Base-by-base conservation (phyloP, 2,113 vertebrate species). In the Setophaga coronata region DNA sequence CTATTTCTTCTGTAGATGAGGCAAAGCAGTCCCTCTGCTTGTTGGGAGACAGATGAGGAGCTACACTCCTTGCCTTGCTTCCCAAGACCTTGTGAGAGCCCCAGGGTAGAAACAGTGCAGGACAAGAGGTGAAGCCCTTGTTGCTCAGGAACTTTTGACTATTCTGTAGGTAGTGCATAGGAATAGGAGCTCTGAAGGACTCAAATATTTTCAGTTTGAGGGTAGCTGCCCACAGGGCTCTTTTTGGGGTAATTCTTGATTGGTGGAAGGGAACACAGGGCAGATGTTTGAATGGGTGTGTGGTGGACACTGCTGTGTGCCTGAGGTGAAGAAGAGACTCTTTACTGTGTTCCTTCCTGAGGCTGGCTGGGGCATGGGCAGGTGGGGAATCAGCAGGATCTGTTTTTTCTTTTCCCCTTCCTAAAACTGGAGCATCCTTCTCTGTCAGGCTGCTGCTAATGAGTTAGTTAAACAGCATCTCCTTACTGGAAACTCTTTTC, bases 401-500 rank as follows among this genome's bases (percentile, higher is more conserved):
- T 70, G 40, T 4, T 16, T 64, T 91, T 48, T 33, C 38, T 83
- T 92, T 96, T 95, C 16, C 50, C 66, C 48, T 43, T 76, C 51
- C 57, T 83, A 61, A 65, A 96, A 90, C 91, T 58, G 81, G 58
- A 71, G 70, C 93, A 95, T 97, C 40, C 18, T 5, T 97, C 97
- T 97, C 97, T 96, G 97, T 95, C 83, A 97, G 94, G 77, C 77
- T 82, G 57, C 93, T 94, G 92, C 95, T 98, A 97, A 97, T 97
- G 97, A 97, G 97, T 97, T 96, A 96, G 82, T 98, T 98, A 97
- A 97, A 93, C 87, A 96, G 93, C 74, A 71, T 95, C 96, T 97
- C 97, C 97, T 98, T 97, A 97, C 98, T 96, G 96, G 97, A 97
- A 97, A 88, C 96, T 95, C 95, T 98, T 98, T 97, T 97, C 93